Evolutionary conservation across 1,140 invertebrate genomes (phyloP).

Genomic region (Caerostris darwini): DNA sequence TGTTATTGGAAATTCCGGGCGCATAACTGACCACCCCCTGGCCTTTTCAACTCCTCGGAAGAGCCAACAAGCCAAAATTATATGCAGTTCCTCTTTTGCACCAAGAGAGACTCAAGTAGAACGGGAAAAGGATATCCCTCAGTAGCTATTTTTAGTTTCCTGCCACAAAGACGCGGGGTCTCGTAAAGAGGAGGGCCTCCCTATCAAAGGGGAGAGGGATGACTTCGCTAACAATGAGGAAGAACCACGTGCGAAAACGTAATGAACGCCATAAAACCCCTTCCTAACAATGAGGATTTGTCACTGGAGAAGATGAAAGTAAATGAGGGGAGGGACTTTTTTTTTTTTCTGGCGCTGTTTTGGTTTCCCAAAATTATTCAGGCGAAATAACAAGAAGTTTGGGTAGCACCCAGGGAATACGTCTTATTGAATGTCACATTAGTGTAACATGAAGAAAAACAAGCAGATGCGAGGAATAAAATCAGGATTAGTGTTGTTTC

Average conservation of each 20-base stretch:
- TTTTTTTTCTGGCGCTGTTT: too few species aligned
- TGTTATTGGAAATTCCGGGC: slow-evolving; percentile 35
- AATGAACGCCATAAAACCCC: background rate
- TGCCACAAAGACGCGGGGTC: background rate
- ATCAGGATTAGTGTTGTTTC: too few species aligned
- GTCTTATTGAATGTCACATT: too few species aligned
- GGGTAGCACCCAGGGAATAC: too few species aligned
- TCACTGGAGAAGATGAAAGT: background rate
- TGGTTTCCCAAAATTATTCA: too few species aligned
- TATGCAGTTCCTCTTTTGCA: slow-evolving; percentile 15
- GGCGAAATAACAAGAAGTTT: too few species aligned
- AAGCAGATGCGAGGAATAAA: too few species aligned
- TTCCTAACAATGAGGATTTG: background rate
- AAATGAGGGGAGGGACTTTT: background rate
- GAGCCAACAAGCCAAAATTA: slow-evolving; percentile 10
- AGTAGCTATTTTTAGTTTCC: slow-evolving; percentile 9
- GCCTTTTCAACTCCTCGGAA: slow-evolving; percentile 23
- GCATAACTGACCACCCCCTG: background rate
- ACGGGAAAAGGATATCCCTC: background rate
- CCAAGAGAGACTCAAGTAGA: background rate
- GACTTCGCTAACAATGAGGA: background rate
- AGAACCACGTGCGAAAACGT: slow-evolving; percentile 3
- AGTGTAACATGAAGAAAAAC: too few species aligned
- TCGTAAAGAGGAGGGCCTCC: background rate
- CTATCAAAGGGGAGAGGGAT: background rate